Base-by-base conservation (phyloP, 2,797 vertebrate genomes). In the Lithobates pipiens region DNA sequence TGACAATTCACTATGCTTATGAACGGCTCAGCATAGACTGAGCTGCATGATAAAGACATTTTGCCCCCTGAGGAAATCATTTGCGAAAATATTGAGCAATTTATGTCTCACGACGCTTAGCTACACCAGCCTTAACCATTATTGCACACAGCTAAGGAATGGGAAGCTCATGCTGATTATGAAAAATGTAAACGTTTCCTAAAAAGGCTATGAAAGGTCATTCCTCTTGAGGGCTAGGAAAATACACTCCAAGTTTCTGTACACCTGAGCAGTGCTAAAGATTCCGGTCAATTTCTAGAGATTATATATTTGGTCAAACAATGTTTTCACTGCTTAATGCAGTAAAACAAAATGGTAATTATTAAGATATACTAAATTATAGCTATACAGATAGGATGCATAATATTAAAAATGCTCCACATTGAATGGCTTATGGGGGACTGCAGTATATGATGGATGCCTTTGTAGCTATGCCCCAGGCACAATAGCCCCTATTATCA, bases 51-150 rank as follows among this genome's bases (percentile, higher is more conserved):
- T 69, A 76, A 76, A 57, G 15, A 76, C 73, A 27, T 54, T 21
- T 69, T n/a, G 34, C n/a, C 82, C 50, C 67, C 82, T 63, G 46
- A 75, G 82, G 75, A 84, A 77, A 67, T 77, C 46, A 77, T 84
- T 84, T 84, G 36, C 75, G 42, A 21, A 70, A 57, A 71, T n/a
- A 77, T 39, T 27, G 65, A 84, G 82, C 74, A 39, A 39, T 77
- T 61, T 29, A 76, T 25, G 72, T 76, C 82, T 84, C 82, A 50
- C 27, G 44, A 54, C 42, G 36, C 65, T 69, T 29, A 29, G 44
- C 54, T 76, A 46, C 73, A 70, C 65, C 46, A 76, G 72, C 16
- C 27, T 54, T 9, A 76, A 67, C 23, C 34, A 23, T 70, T 42
- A 50, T 76, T 77, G 50, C 23, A 36, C 32, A 21, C 57, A 67